Base-by-base conservation (phyloP, 1,140 invertebrate species). In the Drosophila obscura region DNA sequence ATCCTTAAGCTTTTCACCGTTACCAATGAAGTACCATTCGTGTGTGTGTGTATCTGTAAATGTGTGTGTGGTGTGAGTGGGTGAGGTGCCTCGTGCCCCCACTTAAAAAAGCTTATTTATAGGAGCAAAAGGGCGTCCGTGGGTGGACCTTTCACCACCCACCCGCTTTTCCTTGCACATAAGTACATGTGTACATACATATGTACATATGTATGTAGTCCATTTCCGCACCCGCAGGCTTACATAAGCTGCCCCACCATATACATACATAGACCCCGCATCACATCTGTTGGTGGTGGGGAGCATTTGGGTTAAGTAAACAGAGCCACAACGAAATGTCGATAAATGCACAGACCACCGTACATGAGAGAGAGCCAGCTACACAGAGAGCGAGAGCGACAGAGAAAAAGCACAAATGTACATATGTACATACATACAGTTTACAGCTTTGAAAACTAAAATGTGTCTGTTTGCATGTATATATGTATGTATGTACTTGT, bases 251-350 rank as follows among this genome's bases (percentile, higher is more conserved):
- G 28, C 43, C 48, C 51, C 41, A 35, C 11, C 35, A 13, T 13
- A 13, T 39, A 13, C 4, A 5, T 39, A 39, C 4, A 5, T 39
- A 39, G 4, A 11, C 9, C 11, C 2, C 9, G 11, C 35, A 39
- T 43, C 5, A 35, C 22, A 24, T 24, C 22, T 24, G 22, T 3
- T 31, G 28, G 28, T 43, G 64, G 43, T 41, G 49, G 59, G 43
- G 63, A 31, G 59, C 79, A 81, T 87, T 87, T 87, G 72, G 81
- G 81, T 85, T 85, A 85, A 85, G 73, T 85, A 85, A 85, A 85
- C 78, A 87, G 51, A 49, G 19, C 48, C 71, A 56, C 60, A 65
- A 58, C 44, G 60, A 87, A 84, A 77, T 73, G 80, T 85, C 80
- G 81, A 84, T 84, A 87, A 83, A 75, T 51, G 64, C 35, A 39